These are phyloP conservation scores for Parelbella ahira DNA, from an alignment of 2,888 invertebrate species.

Conservation along the genomic window DNA sequence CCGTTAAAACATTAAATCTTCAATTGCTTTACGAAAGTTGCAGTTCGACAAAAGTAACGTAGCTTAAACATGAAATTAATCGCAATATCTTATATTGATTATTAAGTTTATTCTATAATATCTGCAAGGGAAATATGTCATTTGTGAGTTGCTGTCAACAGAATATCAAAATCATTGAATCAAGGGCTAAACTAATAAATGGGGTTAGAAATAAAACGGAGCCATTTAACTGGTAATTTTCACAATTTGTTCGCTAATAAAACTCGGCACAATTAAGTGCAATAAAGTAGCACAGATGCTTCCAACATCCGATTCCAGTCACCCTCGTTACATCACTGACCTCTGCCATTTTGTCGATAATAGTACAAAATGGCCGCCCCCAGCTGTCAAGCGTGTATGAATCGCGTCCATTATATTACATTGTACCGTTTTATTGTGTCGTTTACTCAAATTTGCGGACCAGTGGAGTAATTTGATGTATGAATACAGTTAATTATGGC, in stretches of 20 bases:
- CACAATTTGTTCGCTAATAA: slow-evolving; percentile 21
- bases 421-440: slow-evolving; percentile 41
- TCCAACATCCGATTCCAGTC: slow-evolving; percentile 22
- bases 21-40: no score
- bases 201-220: neutral
- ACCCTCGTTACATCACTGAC: slow-evolving; percentile 35
- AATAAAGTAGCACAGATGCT: slow-evolving; percentile 35
- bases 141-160: no score
- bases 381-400: slow-evolving; percentile 60
- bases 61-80: no score
- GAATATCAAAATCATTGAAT: neutral
- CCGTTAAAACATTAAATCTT: no score
- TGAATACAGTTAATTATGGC: slow-evolving; percentile 73
- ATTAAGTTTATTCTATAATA: no score
- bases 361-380: slow-evolving; percentile 61
- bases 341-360: slow-evolving; percentile 51
- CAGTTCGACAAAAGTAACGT: no score
- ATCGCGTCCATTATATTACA: slow-evolving; percentile 50
- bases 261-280: slow-evolving; percentile 23
- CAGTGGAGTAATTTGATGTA: slow-evolving; percentile 62
- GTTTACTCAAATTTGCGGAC: slow-evolving; percentile 45
- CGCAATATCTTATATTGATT: no score
- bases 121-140: no score
- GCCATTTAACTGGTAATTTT: slow-evolving; percentile 14
- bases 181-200: slow-evolving; percentile 2